Conservation (phyloP, 2,113 vertebrate genomes). For the Oceanodroma tethys region DNA sequence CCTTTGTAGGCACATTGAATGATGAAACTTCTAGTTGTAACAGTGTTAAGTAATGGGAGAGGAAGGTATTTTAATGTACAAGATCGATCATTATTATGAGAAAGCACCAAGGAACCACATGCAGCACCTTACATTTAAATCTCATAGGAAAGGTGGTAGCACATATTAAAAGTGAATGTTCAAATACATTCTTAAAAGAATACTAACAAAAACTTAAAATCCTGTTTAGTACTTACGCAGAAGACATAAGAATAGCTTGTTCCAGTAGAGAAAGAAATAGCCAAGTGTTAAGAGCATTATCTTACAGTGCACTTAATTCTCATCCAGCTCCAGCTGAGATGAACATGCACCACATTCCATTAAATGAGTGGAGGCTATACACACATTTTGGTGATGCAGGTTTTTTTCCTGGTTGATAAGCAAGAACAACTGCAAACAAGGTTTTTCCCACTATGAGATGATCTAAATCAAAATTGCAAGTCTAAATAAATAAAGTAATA, state of each 20-base stretch:
- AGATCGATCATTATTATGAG: not conserved
- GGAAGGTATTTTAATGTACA: not conserved
- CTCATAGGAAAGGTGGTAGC: not conserved
- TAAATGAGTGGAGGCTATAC: accelerated
- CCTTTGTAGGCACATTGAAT: not conserved
- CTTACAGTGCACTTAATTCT: not conserved
- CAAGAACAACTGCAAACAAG: not conserved
- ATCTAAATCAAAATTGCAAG: constrained; percentile 36
- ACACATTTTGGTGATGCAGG: not conserved
- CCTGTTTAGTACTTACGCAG: not conserved
- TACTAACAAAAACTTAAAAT: not conserved
- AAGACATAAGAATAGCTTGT: not conserved
- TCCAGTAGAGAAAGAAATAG: not conserved
- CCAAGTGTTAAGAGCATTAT: not conserved
- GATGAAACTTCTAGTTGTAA: not conserved
- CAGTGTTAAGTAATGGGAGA: not conserved
- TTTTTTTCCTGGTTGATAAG: not conserved
- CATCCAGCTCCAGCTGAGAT: not conserved
- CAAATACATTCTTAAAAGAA: not conserved
- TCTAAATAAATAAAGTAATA: constrained; percentile 39
- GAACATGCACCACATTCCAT: not conserved
- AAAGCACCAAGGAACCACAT: not conserved
- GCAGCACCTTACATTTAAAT: not conserved
- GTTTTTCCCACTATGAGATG: not conserved
- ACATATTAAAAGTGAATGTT: not conserved